These are phyloP conservation scores for Odontophorus gujanensis DNA, from an alignment of 2,113 vertebrate species.

Conservation along the genomic window DNA sequence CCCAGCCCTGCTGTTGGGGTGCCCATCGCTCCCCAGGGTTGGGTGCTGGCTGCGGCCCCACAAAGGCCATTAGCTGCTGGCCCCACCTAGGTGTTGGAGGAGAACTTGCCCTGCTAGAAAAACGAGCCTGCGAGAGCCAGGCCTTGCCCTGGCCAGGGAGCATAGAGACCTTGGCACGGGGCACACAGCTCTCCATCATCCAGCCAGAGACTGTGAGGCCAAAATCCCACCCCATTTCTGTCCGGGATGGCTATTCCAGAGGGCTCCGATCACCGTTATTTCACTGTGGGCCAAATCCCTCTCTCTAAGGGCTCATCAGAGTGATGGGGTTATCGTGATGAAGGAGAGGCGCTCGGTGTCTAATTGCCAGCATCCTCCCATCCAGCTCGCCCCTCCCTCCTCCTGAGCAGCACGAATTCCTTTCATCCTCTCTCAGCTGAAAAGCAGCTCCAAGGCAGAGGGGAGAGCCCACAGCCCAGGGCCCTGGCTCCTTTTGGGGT, in stretches of 20 bases:
- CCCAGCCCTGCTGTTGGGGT: neutral
- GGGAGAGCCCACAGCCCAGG: neutral
- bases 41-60: neutral
- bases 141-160: neutral
- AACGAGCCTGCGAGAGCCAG: slow-evolving; percentile 38
- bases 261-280: slow-evolving; percentile 10
- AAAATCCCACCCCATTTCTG: neutral
- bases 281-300: neutral
- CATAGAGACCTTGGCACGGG: fast-evolving
- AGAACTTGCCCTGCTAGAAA: slow-evolving; percentile 48
- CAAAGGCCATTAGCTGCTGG: slow-evolving; percentile 35
- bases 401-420: slow-evolving; percentile 18
- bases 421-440: slow-evolving; percentile 11
- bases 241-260: neutral
- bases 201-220: neutral
- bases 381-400: neutral
- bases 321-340: neutral
- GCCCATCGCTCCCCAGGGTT: neutral
- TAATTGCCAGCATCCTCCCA: neutral
- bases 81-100: slow-evolving; percentile 50
- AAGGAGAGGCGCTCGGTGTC: neutral
- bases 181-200: neutral
- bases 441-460: neutral
- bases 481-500: neutral
- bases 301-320: neutral